These are phyloP conservation scores for Drosophila mauritiana DNA, from an alignment of 1,140 invertebrate genomes.

Conservation along the genomic window DNA sequence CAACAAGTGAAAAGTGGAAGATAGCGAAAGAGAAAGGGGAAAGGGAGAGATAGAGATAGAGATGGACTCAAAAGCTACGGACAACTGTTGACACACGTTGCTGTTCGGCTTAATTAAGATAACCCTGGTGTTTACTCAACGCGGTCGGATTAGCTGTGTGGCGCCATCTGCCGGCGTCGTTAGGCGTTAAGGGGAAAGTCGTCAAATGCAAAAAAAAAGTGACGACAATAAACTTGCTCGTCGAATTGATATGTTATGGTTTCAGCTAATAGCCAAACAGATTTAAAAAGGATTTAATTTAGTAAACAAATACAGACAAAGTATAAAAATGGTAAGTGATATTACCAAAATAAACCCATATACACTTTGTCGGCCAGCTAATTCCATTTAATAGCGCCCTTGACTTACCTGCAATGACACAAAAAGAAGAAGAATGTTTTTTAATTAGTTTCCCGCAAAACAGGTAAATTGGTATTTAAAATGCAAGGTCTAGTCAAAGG, in stretches of 20 bases:
- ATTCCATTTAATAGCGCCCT: not conserved
- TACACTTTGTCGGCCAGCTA: not conserved
- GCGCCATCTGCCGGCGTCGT: slow-evolving; percentile 12
- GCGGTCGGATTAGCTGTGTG: slow-evolving; percentile 10
- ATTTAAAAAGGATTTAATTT: not conserved
- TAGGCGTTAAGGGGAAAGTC: not conserved
- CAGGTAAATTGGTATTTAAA: slow-evolving; percentile 16
- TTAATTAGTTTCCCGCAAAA: slow-evolving; percentile 39
- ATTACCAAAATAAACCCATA: not conserved
- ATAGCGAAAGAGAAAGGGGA: slow-evolving; percentile 1
- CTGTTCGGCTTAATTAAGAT: slow-evolving; percentile 33
- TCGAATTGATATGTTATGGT: not conserved
- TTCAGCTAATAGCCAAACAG: not conserved
- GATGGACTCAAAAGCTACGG: not conserved
- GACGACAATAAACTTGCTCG: not conserved
- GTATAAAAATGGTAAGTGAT: not conserved
- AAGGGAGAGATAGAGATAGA: not conserved
- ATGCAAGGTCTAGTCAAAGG: slow-evolving; percentile 29
- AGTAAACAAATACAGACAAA: too few relatives aligned
- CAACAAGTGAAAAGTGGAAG: slow-evolving; percentile 14
- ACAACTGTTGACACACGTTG: slow-evolving; percentile 14
- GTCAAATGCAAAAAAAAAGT: not conserved
- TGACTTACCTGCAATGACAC: slow-evolving; percentile 57
- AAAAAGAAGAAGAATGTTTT: slow-evolving; percentile 5
- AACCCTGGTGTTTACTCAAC: slow-evolving; percentile 20